phyloP scores from a whole-genome alignment of 2,797 vertebrate species.

The Onychomys arenicola region DNA sequence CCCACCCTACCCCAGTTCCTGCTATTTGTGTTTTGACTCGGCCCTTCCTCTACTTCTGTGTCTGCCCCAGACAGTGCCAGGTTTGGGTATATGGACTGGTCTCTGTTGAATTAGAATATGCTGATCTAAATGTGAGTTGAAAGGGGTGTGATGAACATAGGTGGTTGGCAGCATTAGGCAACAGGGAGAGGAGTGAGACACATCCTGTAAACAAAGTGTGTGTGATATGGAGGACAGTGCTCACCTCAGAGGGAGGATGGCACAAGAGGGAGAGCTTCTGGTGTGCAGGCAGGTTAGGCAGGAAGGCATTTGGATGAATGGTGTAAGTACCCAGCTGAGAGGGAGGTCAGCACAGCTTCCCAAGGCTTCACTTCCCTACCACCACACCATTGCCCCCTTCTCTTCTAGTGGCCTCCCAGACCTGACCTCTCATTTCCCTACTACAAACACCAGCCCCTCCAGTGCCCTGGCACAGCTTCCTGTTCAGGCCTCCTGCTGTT shows the following conservation, averaged over 20 bases:
- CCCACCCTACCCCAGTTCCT: not conserved
- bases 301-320: not conserved
- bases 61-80: not conserved
- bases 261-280: not conserved
- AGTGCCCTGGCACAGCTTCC: not conserved
- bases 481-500: not conserved
- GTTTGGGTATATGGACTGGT: not conserved
- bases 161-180: not conserved
- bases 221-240: not conserved
- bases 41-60: not conserved
- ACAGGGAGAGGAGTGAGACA: not conserved
- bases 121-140: not conserved
- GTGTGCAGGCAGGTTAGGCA: not conserved
- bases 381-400: not conserved
- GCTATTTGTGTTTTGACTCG: not conserved
- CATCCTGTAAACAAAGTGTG: not conserved
- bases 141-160: not conserved
- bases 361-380: not conserved
- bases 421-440: not conserved
- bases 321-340: not conserved
- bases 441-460: not conserved
- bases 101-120: slow-evolving; percentile 7
- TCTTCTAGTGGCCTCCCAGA: not conserved
- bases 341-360: not conserved
- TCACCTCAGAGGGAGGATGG: not conserved